Base-by-base conservation (phyloP, 1,140 invertebrate genomes). In the Atta texana region DNA sequence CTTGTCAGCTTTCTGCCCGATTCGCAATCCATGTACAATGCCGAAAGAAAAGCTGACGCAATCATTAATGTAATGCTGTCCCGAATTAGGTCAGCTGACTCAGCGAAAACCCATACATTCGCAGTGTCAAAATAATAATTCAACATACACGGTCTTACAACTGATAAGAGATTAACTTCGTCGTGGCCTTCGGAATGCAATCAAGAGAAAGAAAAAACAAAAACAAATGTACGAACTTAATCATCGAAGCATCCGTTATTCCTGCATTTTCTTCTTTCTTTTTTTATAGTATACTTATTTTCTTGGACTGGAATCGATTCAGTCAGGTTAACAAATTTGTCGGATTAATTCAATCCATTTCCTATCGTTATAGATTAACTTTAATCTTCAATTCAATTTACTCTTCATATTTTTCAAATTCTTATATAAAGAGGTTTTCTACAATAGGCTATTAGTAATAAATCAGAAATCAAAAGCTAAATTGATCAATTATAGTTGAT, bases 111-210 rank as follows among this genome's bases (percentile, higher is more conserved):
- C 21, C 34, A 66, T n/a, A 44, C 24, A 24, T 51, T 78, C 24
- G 34, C 44, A 53, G n/a, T 55, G 28, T 80, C 49, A 69, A 80
- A 80, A 68, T 76, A 69, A 80, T 12, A 69, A n/a, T 68, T 2
- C 77, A 55, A 69, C 31, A 21, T 77, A 44, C 34, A n/a, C 24
- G 10, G 16, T 77, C 57, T 68, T n/a, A 6, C 44, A 69, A 69
- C n/a, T 14, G 49, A 69, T 55, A 39, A 80, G n/a, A 81, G 14
- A 53, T 69, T 7, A 12, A 80, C 6, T 49, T 77, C 16, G 2
- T 59, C 14, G 14, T 31, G 31, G 1, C 28, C 16, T n/a, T 39
- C 28, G 21, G 18, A 16, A 28, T 14, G 16, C 59, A 3, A 21
- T 49, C 24, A 12, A 18, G 1, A 68, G 7, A 12, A 21, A 6